These are phyloP conservation scores for Siphamia tubifer DNA, from an alignment of 2,113 vertebrate species.

Conservation along the genomic window DNA sequence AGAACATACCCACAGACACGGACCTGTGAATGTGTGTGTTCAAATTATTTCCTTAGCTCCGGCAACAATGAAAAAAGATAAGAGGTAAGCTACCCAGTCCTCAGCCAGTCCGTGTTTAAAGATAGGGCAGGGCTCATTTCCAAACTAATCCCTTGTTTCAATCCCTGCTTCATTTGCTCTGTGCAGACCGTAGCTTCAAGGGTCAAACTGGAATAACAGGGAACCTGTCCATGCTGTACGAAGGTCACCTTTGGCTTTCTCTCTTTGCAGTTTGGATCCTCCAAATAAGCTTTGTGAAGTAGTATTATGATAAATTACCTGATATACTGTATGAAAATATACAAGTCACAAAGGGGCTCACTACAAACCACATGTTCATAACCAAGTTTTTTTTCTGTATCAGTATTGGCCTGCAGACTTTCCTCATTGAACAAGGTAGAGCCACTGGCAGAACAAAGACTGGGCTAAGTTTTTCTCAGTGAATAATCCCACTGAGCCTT, in stretches of 20 bases:
- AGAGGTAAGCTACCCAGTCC: slow-evolving; percentile 58
- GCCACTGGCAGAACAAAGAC: slow-evolving; percentile 67
- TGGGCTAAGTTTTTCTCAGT: slow-evolving; percentile 69
- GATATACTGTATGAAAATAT: slow-evolving; percentile 32
- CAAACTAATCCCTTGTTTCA: slow-evolving; percentile 68
- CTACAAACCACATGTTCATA: slow-evolving; percentile 20
- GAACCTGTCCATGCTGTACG: slow-evolving; percentile 10
- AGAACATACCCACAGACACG: slow-evolving; percentile 68
- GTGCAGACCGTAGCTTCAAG: slow-evolving; percentile 42
- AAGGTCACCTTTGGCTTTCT: slow-evolving; percentile 48
- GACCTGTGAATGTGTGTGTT: slow-evolving; percentile 63
- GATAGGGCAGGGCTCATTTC: slow-evolving; percentile 71
- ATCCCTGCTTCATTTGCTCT: slow-evolving; percentile 56
- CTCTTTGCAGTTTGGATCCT: slow-evolving; percentile 3
- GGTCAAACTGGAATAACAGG: slow-evolving; percentile 56
- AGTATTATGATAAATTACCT: slow-evolving; percentile 29
- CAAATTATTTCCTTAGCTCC: slow-evolving; percentile 62
- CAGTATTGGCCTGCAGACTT: slow-evolving; percentile 43
- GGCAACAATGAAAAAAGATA: slow-evolving; percentile 63
- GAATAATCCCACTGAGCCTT: slow-evolving; percentile 76
- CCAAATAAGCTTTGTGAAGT: slow-evolving; percentile 6
- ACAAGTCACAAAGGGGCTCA: slow-evolving; percentile 3
- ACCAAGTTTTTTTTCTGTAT: slow-evolving; percentile 20
- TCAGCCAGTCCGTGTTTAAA: slow-evolving; percentile 53
- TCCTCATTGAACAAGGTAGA: slow-evolving; percentile 55